phyloP scores from a whole-genome alignment of 1,140 invertebrate species.

The Apis dorsata region DNA sequence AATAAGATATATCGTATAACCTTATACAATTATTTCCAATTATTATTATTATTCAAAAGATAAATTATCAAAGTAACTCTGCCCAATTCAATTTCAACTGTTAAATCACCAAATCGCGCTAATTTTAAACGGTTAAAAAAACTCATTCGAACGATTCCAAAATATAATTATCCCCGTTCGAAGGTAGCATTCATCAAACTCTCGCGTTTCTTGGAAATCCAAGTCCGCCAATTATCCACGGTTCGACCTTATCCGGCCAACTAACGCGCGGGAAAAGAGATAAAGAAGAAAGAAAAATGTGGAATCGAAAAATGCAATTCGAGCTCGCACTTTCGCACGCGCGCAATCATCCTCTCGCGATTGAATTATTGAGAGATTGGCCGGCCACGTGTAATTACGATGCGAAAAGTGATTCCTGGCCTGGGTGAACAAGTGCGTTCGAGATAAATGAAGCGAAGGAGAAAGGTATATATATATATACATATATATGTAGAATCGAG shows the following conservation, averaged over 20 bases:
- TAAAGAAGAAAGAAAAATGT: no score
- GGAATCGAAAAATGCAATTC: conserved; percentile 12
- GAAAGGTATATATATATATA: conserved; percentile 36
- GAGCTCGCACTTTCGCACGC: not conserved
- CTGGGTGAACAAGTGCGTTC: conserved; percentile 60
- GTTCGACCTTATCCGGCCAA: not conserved
- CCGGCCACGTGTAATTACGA: conserved; percentile 73
- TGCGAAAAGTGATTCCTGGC: conserved; percentile 76
- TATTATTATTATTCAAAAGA: no score
- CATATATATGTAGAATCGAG: not conserved
- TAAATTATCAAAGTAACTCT: no score
- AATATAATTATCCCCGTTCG: not conserved
- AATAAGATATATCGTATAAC: no score
- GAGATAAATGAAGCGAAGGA: conserved; percentile 67
- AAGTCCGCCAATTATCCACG: conserved; percentile 1
- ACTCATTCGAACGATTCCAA: not conserved
- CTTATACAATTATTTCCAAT: no score
- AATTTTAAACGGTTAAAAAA: not conserved
- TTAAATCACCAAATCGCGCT: not conserved
- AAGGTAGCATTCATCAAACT: conserved; percentile 6
- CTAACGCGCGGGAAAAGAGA: not conserved
- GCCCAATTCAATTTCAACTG: no score
- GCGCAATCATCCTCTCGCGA: conserved; percentile 60
- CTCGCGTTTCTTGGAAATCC: conserved; percentile 24
- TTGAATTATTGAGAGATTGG: conserved; percentile 77